phyloP scores from a whole-genome alignment of 2,113 vertebrate genomes.

The Galemys pyrenaicus region DNA sequence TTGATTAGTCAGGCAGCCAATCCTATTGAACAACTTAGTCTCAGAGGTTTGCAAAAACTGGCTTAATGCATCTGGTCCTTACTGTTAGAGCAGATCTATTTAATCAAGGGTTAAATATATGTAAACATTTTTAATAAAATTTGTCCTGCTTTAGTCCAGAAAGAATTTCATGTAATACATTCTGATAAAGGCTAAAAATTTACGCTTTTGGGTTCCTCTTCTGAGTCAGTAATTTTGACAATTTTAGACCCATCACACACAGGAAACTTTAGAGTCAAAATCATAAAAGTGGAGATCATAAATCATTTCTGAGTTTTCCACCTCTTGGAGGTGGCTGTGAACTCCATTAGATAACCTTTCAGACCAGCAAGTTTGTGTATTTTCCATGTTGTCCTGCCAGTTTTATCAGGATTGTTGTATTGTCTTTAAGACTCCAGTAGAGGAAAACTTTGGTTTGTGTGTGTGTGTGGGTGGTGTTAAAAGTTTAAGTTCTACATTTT shows the following conservation, averaged over 20 bases:
- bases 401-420: background rate
- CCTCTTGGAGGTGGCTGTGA: background rate
- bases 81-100: background rate
- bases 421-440: background rate
- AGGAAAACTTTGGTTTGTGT: background rate
- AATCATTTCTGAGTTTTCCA: background rate
- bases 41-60: background rate
- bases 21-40: background rate
- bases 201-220: background rate
- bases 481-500: constrained; percentile 25
- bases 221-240: background rate
- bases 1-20: background rate
- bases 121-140: background rate
- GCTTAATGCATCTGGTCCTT: background rate
- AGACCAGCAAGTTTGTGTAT: background rate
- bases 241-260: background rate
- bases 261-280: background rate
- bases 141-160: background rate
- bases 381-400: background rate
- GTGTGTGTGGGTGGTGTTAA: too few relatives aligned
- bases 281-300: background rate
- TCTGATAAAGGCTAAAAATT: background rate
- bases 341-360: background rate
- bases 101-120: background rate
- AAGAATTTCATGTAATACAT: background rate